phyloP scores from a whole-genome alignment of 2,888 invertebrate genomes.

The Vannuccia rotundouncinata region DNA sequence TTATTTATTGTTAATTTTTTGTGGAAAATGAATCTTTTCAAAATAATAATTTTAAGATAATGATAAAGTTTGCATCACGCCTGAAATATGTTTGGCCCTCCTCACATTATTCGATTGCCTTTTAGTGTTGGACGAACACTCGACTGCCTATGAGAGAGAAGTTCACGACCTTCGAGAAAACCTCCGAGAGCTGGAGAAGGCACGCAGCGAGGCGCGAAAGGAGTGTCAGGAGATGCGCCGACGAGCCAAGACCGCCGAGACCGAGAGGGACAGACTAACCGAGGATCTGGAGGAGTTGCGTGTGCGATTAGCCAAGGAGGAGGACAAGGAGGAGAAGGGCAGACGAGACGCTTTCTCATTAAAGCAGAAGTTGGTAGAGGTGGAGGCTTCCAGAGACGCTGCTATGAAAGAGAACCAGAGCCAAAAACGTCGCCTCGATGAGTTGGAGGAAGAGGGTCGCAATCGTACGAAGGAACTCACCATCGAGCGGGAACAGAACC shows the following conservation, averaged over 20 bases:
- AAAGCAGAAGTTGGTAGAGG: not conserved
- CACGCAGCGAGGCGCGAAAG: not conserved
- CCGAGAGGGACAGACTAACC: not conserved
- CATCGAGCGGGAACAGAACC: not conserved
- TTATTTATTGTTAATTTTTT: too few species aligned
- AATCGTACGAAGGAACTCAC: not conserved
- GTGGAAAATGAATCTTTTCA: too few species aligned
- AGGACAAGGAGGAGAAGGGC: not conserved
- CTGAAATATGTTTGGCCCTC: too few species aligned
- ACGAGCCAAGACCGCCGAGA: conserved; percentile 8
- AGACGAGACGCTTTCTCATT: not conserved
- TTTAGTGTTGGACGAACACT: not conserved
- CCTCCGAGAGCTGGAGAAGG: not conserved
- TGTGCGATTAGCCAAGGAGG: not conserved
- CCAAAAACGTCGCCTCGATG: not conserved
- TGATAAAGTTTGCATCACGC: too few species aligned
- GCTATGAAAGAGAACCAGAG: not conserved
- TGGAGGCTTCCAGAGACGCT: not conserved
- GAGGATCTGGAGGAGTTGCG: not conserved
- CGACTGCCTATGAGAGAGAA: conserved; percentile 3
- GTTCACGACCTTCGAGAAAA: not conserved
- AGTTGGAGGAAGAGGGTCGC: not conserved
- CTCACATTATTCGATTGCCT: too few species aligned
- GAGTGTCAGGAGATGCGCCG: conserved; percentile 14
- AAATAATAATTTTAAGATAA: too few species aligned